Evolutionary conservation across 2,797 vertebrate genomes (phyloP), one percentile per base, ranked within the genome.

Genomic region (Anniella stebbinsi): DNA sequence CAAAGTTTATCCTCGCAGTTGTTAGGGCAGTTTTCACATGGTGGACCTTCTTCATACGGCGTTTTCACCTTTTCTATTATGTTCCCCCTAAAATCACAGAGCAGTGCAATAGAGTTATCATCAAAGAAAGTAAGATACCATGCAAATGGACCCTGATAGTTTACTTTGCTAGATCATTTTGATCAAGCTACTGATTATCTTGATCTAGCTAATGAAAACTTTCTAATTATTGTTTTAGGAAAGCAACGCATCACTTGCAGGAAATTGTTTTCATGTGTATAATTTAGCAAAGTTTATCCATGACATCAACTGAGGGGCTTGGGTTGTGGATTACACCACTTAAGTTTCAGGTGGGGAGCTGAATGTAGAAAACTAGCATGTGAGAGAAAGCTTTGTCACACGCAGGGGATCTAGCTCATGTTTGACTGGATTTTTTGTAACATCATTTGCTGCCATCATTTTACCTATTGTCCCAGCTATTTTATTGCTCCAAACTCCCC

Each of bases 71-170:
- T 57, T 70, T 87, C 33, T 0, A 0, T 3, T 0, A 87, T 63
- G 54, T 96, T 96, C 77, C 94, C 94, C 13, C 96, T 97, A 92
- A 83, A 94, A 95, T 80, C 25, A 17, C 57, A 81, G 86, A 93
- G 15, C 81, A 84, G 87, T 18, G 11, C 6, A 87, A 86, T 54
- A 89, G 5, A 9, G 5, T 54, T 54, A 10, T 36, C n/a, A 45
- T 23, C 38, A 4, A 60, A 18, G 45, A 23, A 30, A 84, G 38
- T 9, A 73, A 25, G 21, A 28, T 54, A 36, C 15, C 12, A 25
- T 72, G 48, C 69, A 54, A 33, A 48, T n/a, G 2, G 21, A 23
- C 11, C 7, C 21, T 80, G 80, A 80, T 33, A 30, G 38, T 51
- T 89, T 60, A 12, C 25, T 4, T 33, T 41, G 33, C 57, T 88